phyloP scores from a whole-genome alignment of 2,113 vertebrate species.

The Myxocyprinus asiaticus region DNA sequence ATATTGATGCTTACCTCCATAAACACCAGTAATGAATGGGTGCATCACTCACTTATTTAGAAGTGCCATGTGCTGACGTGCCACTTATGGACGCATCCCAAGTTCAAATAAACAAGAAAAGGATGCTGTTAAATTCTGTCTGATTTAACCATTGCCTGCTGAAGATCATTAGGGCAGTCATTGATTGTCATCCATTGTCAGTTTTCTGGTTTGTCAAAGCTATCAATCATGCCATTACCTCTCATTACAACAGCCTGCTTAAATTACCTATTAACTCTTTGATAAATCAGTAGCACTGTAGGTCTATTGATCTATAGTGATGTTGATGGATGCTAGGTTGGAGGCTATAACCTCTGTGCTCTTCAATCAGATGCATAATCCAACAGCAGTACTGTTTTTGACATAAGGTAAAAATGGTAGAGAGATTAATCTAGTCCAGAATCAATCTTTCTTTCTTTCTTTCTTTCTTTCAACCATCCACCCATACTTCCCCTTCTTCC shows the following conservation, averaged over 20 bases:
- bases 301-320: conserved; percentile 36
- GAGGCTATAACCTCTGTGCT: conserved; percentile 10
- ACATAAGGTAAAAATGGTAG: not conserved
- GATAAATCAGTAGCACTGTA: conserved; percentile 41
- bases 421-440: not conserved
- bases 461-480: too few relatives aligned
- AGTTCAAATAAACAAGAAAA: not conserved
- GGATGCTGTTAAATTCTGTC: not conserved
- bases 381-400: not conserved
- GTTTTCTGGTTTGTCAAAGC: conserved; percentile 38
- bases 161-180: conserved; percentile 22
- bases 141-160: conserved; percentile 6
- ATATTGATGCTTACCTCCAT: too few relatives aligned
- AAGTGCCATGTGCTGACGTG: too few relatives aligned
- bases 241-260: conserved; percentile 37
- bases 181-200: conserved; percentile 44
- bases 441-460: not conserved
- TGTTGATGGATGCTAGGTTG: conserved; percentile 23
- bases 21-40: too few relatives aligned
- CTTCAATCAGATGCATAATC: not conserved
- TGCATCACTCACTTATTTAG: too few relatives aligned
- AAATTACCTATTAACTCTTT: conserved; percentile 47
- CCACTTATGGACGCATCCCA: not conserved
- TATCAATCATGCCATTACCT: conserved; percentile 41
- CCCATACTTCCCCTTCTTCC: too few relatives aligned